Percentiles rank a stretch among this genome's conserved stretches.
Evolutionary conservation across 2,113 vertebrate species (phyloP).

Genomic region (Chaenocephalus aceratus): DNA sequence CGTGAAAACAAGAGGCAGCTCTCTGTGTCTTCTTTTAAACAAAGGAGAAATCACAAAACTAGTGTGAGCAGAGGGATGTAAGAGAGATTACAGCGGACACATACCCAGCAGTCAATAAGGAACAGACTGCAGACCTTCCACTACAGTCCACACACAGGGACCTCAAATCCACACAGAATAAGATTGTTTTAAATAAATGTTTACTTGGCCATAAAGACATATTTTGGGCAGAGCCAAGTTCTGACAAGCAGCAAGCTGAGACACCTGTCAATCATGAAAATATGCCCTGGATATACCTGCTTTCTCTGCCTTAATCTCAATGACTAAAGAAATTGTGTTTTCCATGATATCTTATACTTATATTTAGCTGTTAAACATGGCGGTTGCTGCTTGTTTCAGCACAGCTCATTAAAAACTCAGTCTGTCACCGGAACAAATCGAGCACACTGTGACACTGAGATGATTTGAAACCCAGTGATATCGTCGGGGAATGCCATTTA

Average conservation of each 20-base stretch:
- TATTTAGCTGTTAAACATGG: background rate
- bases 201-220: background rate
- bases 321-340: too few species aligned
- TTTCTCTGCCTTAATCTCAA: background rate
- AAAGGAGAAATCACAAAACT: constrained; percentile 1
- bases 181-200: background rate
- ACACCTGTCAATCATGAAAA: background rate
- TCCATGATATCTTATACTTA: too few species aligned
- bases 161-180: background rate
- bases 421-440: background rate
- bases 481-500: background rate
- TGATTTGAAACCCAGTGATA: too few species aligned
- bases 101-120: constrained; percentile 30
- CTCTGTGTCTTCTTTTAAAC: background rate
- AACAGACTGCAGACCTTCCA: constrained; percentile 21
- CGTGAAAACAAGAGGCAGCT: background rate
- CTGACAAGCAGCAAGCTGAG: background rate
- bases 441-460: constrained; percentile 1
- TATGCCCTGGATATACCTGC: background rate
- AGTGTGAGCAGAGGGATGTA: constrained; percentile 6
- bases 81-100: constrained; percentile 20
- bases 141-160: constrained; percentile 9
- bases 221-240: background rate
- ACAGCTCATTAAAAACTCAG: background rate
- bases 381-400: background rate